These are phyloP conservation scores for Scalopus aquaticus DNA, from an alignment of 2,113 vertebrate species.

Conservation along the genomic window DNA sequence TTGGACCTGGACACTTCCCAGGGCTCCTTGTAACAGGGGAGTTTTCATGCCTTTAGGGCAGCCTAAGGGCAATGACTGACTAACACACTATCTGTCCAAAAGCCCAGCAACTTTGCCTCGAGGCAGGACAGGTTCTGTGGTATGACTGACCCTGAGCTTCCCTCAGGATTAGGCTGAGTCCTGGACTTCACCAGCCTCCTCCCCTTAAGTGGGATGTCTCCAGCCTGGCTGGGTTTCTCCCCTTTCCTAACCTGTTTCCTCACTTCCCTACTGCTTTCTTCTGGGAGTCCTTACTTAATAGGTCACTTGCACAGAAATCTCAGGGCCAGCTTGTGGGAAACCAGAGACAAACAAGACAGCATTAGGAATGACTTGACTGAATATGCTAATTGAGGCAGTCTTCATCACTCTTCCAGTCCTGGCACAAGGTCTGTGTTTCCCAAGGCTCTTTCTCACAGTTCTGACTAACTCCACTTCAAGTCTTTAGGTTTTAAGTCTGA, in stretches of 20 bases:
- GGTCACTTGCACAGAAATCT: background rate
- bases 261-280: background rate
- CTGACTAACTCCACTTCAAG: background rate
- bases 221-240: background rate
- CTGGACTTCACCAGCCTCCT: background rate
- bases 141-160: background rate
- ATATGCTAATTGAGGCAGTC: background rate
- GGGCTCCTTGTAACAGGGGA: background rate
- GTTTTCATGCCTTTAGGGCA: background rate
- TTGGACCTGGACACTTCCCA: background rate
- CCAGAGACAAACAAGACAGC: background rate
- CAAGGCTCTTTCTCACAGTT: background rate
- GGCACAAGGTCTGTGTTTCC: background rate
- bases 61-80: background rate
- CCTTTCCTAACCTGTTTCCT: background rate
- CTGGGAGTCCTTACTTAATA: background rate
- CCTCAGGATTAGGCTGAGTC: background rate
- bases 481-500: background rate
- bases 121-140: background rate
- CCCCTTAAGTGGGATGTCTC: background rate
- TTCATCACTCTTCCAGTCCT: background rate
- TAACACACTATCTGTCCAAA: background rate
- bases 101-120: background rate
- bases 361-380: background rate
- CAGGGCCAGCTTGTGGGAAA: background rate